phyloP scores from a whole-genome alignment of 2,888 invertebrate genomes.

The Chymomyza procnemis region DNA sequence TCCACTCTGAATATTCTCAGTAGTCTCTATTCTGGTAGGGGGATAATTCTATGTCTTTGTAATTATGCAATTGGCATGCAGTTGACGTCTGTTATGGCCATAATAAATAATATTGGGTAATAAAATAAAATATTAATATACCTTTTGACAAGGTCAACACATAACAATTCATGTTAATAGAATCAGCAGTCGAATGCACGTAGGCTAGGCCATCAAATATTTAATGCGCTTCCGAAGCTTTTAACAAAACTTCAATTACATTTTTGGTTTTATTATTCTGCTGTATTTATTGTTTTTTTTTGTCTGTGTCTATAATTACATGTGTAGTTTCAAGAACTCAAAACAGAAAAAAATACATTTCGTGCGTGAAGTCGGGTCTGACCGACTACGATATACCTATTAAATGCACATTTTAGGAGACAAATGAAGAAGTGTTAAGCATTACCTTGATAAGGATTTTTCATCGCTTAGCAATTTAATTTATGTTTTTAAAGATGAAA shows the following conservation, averaged over 20 bases:
- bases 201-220: slow-evolving; percentile 33
- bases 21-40: slow-evolving; percentile 1
- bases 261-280: not conserved
- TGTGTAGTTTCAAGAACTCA: slow-evolving; percentile 14
- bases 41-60: slow-evolving; percentile 9
- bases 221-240: slow-evolving; percentile 54
- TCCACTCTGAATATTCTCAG: slow-evolving; percentile 18
- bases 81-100: not conserved
- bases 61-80: slow-evolving; percentile 68
- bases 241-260: slow-evolving; percentile 31
- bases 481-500: no score
- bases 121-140: slow-evolving; percentile 8
- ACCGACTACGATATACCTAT: no score
- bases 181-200: slow-evolving; percentile 40
- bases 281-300: not conserved
- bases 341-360: not conserved
- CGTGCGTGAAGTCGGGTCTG: no score
- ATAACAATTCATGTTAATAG: slow-evolving; percentile 15
- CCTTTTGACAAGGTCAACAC: slow-evolving; percentile 40
- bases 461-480: no score
- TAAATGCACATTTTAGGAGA: no score
- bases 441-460: no score
- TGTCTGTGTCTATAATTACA: not conserved
- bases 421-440: no score
- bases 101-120: slow-evolving; percentile 6